Percentiles rank a stretch among this genome's conserved stretches.
Conservation (phyloP, 1,140 invertebrate genomes). For the Penaeus japonicus region DNA sequence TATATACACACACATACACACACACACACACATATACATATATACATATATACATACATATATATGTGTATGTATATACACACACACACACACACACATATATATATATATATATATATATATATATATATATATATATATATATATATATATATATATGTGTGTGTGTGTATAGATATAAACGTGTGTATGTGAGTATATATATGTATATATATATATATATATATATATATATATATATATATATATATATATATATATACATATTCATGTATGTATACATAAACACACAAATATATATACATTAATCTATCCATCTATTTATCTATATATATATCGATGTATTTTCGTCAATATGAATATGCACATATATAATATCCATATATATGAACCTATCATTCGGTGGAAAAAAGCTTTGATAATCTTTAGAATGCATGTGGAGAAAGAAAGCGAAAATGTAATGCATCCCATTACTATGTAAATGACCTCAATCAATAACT, state of each 20-base stretch:
- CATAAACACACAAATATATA: neutral
- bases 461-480: too few relatives aligned
- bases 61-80: neutral
- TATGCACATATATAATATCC: neutral
- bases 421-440: neutral
- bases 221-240: neutral
- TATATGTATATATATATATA: neutral
- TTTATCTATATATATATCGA: neutral
- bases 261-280: neutral
- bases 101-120: conserved; percentile 6
- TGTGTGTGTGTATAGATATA: neutral
- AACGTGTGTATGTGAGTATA: neutral
- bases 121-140: conserved; percentile 6
- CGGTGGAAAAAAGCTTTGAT: neutral
- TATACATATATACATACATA: neutral
- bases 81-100: neutral
- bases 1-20: neutral
- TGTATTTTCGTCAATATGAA: neutral
- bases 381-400: neutral
- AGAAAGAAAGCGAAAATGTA: neutral
- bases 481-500: too few relatives aligned
- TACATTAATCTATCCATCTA: neutral
- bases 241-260: neutral
- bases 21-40: neutral
- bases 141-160: neutral